phyloP scores from a whole-genome alignment of 2,113 vertebrate genomes.

The Sturnus vulgaris region DNA sequence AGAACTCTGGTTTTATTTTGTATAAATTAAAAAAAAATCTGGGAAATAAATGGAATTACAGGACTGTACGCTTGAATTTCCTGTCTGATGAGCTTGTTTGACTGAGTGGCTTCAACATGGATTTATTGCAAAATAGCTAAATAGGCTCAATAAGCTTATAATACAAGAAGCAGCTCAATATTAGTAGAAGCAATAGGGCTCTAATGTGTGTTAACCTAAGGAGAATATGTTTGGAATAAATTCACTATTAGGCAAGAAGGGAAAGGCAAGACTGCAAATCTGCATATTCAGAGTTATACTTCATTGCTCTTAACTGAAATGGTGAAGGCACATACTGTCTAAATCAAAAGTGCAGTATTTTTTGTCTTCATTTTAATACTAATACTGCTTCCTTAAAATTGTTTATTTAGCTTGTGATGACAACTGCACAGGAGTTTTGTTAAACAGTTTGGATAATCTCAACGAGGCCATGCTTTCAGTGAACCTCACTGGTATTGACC shows the following conservation, averaged over 20 bases:
- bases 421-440: conserved; percentile 79
- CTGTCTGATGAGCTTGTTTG: not conserved
- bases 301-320: not conserved
- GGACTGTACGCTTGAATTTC: not conserved
- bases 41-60: not conserved
- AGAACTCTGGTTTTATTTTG: not conserved
- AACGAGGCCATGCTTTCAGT: conserved; percentile 64
- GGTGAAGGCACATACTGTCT: not conserved
- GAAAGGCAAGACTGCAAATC: not conserved
- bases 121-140: not conserved
- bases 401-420: conserved; percentile 82
- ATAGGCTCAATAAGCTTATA: not conserved
- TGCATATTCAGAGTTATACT: not conserved
- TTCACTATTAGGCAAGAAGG: not conserved
- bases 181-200: not conserved
- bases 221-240: not conserved
- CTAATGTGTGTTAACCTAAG: not conserved
- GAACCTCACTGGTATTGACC: conserved; percentile 74
- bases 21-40: not conserved
- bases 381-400: not conserved
- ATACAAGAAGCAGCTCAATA: not conserved
- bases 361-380: not conserved
- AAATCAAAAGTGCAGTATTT: not conserved
- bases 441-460: conserved; percentile 77
- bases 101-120: not conserved